These are phyloP conservation scores for Drosophila barbarae DNA, from an alignment of 2,888 invertebrate species.

Conservation along the genomic window DNA sequence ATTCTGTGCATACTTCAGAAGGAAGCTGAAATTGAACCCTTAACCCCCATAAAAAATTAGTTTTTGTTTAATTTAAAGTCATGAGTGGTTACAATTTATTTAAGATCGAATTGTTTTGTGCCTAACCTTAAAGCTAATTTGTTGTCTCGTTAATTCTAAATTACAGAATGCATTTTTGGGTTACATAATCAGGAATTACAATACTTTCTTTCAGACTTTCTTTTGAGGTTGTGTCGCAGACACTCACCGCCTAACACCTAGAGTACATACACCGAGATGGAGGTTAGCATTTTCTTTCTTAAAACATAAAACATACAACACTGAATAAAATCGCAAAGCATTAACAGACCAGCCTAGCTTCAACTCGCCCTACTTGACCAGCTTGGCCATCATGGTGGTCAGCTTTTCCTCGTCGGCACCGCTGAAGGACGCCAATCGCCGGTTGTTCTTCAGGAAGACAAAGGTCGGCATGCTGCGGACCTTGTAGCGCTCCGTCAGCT, in stretches of 20 bases:
- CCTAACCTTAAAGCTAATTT: constrained; percentile 4
- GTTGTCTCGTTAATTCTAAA: background rate
- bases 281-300: constrained; percentile 5
- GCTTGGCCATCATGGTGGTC: constrained; percentile 53
- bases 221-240: constrained; percentile 25
- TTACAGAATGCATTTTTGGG: background rate
- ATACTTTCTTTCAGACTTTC: constrained; percentile 1
- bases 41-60: no score
- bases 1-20: background rate
- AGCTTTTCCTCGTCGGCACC: constrained; percentile 66
- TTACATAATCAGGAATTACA: background rate
- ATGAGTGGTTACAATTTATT: constrained; percentile 7
- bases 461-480: constrained; percentile 65
- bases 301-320: constrained; percentile 15
- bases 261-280: constrained; percentile 11
- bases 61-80: background rate
- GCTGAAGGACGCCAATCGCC: constrained; percentile 48
- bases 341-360: background rate
- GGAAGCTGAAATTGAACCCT: background rate
- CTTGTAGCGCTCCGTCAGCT: constrained; percentile 49
- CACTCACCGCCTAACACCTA: constrained; percentile 14
- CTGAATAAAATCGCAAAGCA: constrained; percentile 11
- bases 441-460: constrained; percentile 59
- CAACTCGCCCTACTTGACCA: constrained; percentile 44
- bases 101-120: background rate